A percentile compares a stretch with the other conserved stretches of the same genome.
Evolutionary conservation across 2,888 invertebrate species (phyloP).

Genomic region (Ophioninae sp.): DNA sequence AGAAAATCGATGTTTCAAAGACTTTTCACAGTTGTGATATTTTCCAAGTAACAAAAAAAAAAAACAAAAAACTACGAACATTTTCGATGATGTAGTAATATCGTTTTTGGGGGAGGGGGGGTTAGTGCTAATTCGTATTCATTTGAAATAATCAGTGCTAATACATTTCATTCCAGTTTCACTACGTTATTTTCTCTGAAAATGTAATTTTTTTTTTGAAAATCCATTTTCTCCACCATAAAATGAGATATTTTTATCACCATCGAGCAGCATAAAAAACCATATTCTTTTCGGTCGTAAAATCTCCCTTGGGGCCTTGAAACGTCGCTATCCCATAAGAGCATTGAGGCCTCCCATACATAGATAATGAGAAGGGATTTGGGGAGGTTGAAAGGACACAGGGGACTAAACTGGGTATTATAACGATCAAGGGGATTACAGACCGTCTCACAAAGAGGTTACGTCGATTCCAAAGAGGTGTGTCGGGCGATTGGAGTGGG

Average conservation of each 20-base stretch:
- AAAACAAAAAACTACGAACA: too few species aligned
- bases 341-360: background rate
- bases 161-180: too few species aligned
- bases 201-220: background rate
- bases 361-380: background rate
- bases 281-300: background rate
- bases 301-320: background rate
- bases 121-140: too few species aligned
- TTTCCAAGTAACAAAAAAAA: too few species aligned
- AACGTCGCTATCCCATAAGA: background rate
- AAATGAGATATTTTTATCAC: background rate
- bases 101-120: too few species aligned
- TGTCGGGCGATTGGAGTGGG: constrained; percentile 20
- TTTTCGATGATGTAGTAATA: too few species aligned
- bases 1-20: too few species aligned
- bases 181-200: too few species aligned
- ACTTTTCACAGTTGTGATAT: too few species aligned
- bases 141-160: too few species aligned
- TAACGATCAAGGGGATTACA: constrained; percentile 60
- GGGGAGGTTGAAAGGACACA: constrained; percentile 25
- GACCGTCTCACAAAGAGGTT: constrained; percentile 57
- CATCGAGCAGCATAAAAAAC: background rate
- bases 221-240: background rate
- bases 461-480: constrained; percentile 54
- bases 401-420: constrained; percentile 36